Evolutionary conservation across 2,797 vertebrate genomes (phyloP), one percentile per base, ranked within the genome.

Genomic region (Pangasius krempfi): DNA sequence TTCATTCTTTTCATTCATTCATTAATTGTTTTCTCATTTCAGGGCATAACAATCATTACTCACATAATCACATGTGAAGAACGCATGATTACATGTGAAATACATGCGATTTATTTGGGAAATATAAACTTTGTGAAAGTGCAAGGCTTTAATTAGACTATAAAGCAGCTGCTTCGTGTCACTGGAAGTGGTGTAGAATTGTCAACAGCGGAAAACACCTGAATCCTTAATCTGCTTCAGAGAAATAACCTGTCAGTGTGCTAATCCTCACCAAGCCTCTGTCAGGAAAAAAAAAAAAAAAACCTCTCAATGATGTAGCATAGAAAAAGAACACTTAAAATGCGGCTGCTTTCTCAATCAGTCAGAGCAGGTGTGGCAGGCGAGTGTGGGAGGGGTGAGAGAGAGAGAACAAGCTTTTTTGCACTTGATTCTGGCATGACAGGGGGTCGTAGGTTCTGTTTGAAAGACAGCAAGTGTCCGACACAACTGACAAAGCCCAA

Each of bases 341-440:
- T 27, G 18, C 0, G 7, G 8, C 70, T 73, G 70, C 70, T n/a
- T 13, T 56, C 54, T 81, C 47, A 72, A 20, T 54, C 62, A 92
- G 86, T 78, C 56, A 72, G 76, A 91, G 91, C 93, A 94, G 94
- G 91, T 94, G 92, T 91, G 79, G 73, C 68, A 33, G 27, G 50
- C 6, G 37, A 78, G 47, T n/a, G 73, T 81, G 88, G 85, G 79
- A 80, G 27, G 25, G 4, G 13, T 76, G 78, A 47, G 85, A n/a
- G 40, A 87, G 78, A 47, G 85, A n/a, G 40, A 87, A 84, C 66
- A 66, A 27, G 58, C 87, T 76, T 66, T 68, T 47, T 83, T 82
- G 81, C 70, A 76, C 87, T 90, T 90, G 79, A 87, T 92, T 89
- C 66, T 44, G 89, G 73, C 47, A 83, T 40, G 85, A 91, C 47